Evolutionary conservation across 2,797 vertebrate species (phyloP), one percentile per base, ranked within the genome.

Genomic region (Karalla daura): DNA sequence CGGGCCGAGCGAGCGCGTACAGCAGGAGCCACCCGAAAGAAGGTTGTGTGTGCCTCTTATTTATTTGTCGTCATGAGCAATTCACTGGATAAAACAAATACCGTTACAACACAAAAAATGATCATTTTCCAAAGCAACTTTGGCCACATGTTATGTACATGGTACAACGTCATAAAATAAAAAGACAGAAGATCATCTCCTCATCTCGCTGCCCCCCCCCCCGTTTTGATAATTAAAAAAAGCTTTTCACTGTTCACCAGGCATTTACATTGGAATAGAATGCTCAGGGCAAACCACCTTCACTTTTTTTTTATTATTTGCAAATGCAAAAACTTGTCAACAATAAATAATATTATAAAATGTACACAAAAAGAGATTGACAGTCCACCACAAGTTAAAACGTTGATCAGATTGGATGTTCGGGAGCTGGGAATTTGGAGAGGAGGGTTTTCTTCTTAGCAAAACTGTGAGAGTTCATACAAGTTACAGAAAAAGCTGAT

Each of bases 311-410:
- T 68, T 74, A 71, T 81, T 81, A 88, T 93, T 91, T 93, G 89
- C 90, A 89, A 94, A 93, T 90, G 91, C 89, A 93, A 94, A n/a
- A 92, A 86, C 89, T 89, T 90, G 86, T 92, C 91, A 89, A 93
- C 92, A 95, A 94, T 95, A 95, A 94, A 95, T 95, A 94, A 94
- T 94, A 93, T 90, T 92, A 93, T 93, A 94, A 95, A 95, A 94
- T 93, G 91, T 94, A 92, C 91, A 94, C 91, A 92, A 93, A 93
- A 90, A 90, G 79, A 84, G 79, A 84, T 91, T 82, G 89, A 93
- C 86, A 91, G 91, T 92, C 89, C 91, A 94, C 90, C 91, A 94
- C 91, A 50, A 93, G 90, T 89, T 88, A 82, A 93, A 88, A 94
- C 90, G 85, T 91, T 90, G 87, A 93, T 89, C 89, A 88, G 82